These are phyloP conservation scores for Enteromius paludinosus DNA, from an alignment of 2,797 vertebrate genomes.

Conservation along the genomic window DNA sequence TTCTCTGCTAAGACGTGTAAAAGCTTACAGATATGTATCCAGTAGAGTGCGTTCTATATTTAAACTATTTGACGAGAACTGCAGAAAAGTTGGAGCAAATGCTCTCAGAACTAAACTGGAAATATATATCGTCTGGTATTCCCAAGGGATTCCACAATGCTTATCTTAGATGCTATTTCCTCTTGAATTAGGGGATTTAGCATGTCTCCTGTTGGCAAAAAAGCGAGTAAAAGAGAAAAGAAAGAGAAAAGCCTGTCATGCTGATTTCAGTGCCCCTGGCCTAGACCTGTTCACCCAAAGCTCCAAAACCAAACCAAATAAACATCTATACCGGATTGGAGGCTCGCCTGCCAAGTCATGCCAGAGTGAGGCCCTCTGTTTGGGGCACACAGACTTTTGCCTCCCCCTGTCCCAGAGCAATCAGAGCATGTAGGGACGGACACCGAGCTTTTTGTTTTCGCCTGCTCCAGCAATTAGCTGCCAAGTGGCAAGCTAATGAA, in stretches of 20 bases:
- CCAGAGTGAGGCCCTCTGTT: constrained; percentile 73
- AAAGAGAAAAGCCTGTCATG: not conserved
- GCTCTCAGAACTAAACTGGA: not conserved
- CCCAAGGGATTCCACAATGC: not conserved
- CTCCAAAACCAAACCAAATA: constrained; percentile 68
- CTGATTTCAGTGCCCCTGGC: constrained; percentile 11
- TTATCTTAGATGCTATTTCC: not conserved
- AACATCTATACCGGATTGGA: constrained; percentile 58
- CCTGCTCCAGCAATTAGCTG: constrained; percentile 71
- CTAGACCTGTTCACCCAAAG: constrained; percentile 65
- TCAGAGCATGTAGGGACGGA: constrained; percentile 81
- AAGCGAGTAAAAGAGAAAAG: not conserved
- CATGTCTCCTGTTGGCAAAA: constrained; percentile 13
- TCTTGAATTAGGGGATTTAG: constrained; percentile 25
- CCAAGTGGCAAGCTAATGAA: constrained; percentile 82
- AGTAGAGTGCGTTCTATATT: not conserved
- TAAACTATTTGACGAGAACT: not conserved
- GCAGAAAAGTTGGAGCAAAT: not conserved
- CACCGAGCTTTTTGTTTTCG: constrained; percentile 60
- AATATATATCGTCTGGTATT: not conserved
- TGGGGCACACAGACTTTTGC: constrained; percentile 61
- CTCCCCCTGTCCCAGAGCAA: constrained; percentile 68
- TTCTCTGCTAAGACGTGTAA: constrained; percentile 20
- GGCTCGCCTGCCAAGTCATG: constrained; percentile 57
- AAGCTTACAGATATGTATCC: constrained; percentile 12